Evolutionary conservation across 2,888 invertebrate species (phyloP).

Genomic region (Phaonia tiefii): DNA sequence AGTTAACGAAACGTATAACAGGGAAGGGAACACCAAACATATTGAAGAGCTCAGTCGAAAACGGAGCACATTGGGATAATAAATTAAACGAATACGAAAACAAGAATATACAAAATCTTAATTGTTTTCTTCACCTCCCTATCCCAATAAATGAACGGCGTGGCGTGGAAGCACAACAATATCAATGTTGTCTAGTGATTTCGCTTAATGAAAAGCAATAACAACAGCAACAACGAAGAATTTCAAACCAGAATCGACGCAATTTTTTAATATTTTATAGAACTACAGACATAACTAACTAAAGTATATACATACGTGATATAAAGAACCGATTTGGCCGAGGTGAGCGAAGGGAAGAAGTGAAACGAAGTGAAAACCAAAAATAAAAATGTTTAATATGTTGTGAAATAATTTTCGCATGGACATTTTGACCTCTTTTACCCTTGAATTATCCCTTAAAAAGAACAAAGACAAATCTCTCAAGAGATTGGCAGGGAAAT

Average conservation of each 20-base stretch:
- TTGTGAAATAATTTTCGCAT: conserved; percentile 33
- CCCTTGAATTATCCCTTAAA: conserved; percentile 59
- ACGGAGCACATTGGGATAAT: conserved; percentile 1
- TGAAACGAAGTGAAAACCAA: not conserved
- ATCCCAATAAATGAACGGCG: conserved; percentile 19
- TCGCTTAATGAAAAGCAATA: conserved; percentile 7
- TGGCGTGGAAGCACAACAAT: conserved; percentile 37
- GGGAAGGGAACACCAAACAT: conserved; percentile 28
- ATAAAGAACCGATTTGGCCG: too few relatives aligned
- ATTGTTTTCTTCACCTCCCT: not conserved
- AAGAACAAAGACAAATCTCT: not conserved
- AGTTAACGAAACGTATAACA: conserved; percentile 2
- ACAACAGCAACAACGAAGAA: conserved; percentile 41
- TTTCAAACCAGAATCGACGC: conserved; percentile 48
- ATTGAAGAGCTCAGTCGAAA: not conserved
- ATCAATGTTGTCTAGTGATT: conserved; percentile 35
- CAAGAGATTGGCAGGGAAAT: conserved; percentile 13
- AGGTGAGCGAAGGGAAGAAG: conserved; percentile 37
- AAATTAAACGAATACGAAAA: conserved; percentile 13
- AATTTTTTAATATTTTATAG: too few relatives aligned
- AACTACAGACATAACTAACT: too few relatives aligned
- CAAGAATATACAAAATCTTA: conserved; percentile 31
- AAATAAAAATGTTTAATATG: not conserved
- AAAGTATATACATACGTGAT: too few relatives aligned
- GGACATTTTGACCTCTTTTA: conserved; percentile 56